phyloP scores from a whole-genome alignment of 2,113 vertebrate genomes.

The Piprites chloris region DNA sequence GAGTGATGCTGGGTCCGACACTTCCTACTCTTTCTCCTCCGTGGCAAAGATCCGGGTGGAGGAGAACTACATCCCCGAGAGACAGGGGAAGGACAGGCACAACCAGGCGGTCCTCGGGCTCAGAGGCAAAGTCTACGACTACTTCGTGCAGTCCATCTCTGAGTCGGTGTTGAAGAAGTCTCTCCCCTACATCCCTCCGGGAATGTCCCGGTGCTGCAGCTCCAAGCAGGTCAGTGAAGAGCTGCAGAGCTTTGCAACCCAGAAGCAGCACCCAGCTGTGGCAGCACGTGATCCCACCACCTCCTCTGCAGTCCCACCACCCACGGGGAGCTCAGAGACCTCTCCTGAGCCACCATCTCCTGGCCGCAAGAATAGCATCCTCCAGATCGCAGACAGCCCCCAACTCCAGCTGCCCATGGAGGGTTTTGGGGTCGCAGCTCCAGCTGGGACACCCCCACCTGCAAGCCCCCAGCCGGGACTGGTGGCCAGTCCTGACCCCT shows the following conservation, averaged over 20 bases:
- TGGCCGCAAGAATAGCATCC: constrained; percentile 74
- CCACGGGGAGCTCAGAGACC: neutral
- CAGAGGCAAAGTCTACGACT: constrained; percentile 86
- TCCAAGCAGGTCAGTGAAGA: accelerated
- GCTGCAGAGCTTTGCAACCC: neutral
- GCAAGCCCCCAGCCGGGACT: constrained; percentile 10
- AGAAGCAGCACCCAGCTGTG: accelerated
- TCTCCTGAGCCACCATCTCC: neutral
- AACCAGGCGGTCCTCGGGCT: neutral
- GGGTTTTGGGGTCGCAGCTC: neutral
- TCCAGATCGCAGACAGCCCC: constrained; percentile 70
- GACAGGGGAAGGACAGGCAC: neutral
- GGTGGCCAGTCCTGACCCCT: constrained; percentile 51
- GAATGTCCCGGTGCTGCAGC: accelerated
- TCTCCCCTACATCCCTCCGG: neutral
- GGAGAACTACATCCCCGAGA: constrained; percentile 74
- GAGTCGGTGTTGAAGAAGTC: constrained; percentile 50
- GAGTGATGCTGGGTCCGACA: constrained; percentile 26
- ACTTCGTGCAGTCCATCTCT: constrained; percentile 80
- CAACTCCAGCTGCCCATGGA: constrained; percentile 67
- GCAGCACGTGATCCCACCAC: accelerated
- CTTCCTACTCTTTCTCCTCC: constrained; percentile 82
- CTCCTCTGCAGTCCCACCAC: neutral
- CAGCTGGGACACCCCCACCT: neutral
- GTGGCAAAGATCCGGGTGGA: constrained; percentile 81